Conservation (phyloP, 2,888 invertebrate species). For the Pardosa pseudoannulata region DNA sequence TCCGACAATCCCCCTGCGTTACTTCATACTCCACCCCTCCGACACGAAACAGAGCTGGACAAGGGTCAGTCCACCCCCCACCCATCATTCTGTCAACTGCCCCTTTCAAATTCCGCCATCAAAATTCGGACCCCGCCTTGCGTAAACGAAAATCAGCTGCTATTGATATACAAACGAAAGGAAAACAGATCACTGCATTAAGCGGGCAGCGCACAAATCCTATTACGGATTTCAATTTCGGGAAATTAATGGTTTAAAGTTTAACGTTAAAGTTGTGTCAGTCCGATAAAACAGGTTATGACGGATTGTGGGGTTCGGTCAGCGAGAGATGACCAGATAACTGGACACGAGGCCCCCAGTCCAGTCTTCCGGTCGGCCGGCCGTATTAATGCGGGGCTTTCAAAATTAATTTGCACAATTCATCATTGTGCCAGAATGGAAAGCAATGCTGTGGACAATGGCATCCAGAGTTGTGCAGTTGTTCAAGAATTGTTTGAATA, state of each 20-base stretch:
- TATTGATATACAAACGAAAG: constrained; percentile 16
- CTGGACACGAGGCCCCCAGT: constrained; percentile 50
- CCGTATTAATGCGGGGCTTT: constrained; percentile 55
- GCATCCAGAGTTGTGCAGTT: not conserved
- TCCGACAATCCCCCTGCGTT: not conserved
- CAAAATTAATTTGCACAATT: constrained; percentile 64
- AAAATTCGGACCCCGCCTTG: constrained; percentile 34
- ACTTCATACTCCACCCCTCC: not conserved
- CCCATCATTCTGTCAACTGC: constrained; percentile 43
- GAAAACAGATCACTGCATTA: constrained; percentile 2
- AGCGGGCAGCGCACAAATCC: constrained; percentile 4
- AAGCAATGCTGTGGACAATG: not conserved
- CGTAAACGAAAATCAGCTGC: constrained; percentile 30
- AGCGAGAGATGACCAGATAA: constrained; percentile 62
- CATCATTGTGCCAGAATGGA: constrained; percentile 30
- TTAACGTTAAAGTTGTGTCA: constrained; percentile 57
- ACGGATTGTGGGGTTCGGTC: constrained; percentile 62
- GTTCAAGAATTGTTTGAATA: constrained; percentile 13
- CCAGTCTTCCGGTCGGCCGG: constrained; percentile 37
- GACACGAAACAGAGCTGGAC: constrained; percentile 30
- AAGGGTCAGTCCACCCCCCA: constrained; percentile 42
- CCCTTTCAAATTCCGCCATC: constrained; percentile 36
- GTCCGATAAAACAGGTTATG: constrained; percentile 48
- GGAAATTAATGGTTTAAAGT: constrained; percentile 63
- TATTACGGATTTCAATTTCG: constrained; percentile 29